These are phyloP conservation scores for Stenodema calcarata DNA, from an alignment of 2,888 invertebrate genomes.

Conservation along the genomic window DNA sequence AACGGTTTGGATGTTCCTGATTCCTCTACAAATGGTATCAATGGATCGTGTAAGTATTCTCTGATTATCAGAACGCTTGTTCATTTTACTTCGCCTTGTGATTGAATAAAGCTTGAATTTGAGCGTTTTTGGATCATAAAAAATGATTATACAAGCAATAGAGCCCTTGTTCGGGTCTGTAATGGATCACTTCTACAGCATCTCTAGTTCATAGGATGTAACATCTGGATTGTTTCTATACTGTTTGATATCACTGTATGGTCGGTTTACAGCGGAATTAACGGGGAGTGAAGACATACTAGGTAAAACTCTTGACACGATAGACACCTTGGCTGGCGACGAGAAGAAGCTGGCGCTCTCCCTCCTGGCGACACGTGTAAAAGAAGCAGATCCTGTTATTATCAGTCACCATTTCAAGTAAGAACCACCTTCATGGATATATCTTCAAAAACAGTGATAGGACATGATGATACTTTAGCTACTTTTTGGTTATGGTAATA, in stretches of 20 bases:
- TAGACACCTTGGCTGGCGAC: slow-evolving; percentile 54
- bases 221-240: too few relatives aligned
- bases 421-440: neutral
- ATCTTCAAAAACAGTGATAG: too few relatives aligned
- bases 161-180: too few relatives aligned
- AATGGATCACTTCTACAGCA: too few relatives aligned
- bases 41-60: slow-evolving; percentile 8
- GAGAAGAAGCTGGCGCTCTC: slow-evolving; percentile 54
- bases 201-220: too few relatives aligned
- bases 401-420: slow-evolving; percentile 66
- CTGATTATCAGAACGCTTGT: too few relatives aligned
- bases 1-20: slow-evolving; percentile 57
- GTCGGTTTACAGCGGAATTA: neutral
- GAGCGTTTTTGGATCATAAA: too few relatives aligned
- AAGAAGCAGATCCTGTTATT: slow-evolving; percentile 62
- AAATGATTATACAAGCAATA: too few relatives aligned
- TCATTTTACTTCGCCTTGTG: neutral
- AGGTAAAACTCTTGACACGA: slow-evolving; percentile 51
- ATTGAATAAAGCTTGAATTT: too few relatives aligned
- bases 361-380: slow-evolving; percentile 58
- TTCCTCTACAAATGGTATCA: slow-evolving; percentile 41
- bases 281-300: slow-evolving; percentile 13
- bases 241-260: too few relatives aligned
- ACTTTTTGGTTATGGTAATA: too few relatives aligned
- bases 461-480: too few relatives aligned